phyloP scores from a whole-genome alignment of 2,888 invertebrate species.

The Chironomus tentans region DNA sequence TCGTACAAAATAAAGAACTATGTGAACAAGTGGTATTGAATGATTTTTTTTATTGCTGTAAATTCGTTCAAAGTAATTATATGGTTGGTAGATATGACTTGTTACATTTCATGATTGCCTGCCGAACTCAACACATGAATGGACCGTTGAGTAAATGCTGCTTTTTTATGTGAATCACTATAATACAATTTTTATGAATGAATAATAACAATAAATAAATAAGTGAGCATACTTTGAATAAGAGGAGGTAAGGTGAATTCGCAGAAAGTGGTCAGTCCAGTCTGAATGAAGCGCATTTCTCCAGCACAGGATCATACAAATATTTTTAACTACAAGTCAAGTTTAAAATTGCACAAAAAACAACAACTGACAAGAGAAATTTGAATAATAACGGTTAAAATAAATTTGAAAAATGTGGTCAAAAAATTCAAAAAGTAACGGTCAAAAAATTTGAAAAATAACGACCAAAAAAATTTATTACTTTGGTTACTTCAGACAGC shows the following conservation, averaged over 20 bases:
- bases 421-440: background rate
- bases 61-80: background rate
- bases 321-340: too few relatives aligned
- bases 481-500: too few relatives aligned
- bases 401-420: background rate
- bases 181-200: background rate
- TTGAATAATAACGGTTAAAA: too few relatives aligned
- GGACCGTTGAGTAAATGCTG: background rate
- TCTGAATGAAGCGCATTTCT: too few relatives aligned
- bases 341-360: too few relatives aligned
- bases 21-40: background rate
- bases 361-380: too few relatives aligned
- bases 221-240: too few relatives aligned
- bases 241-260: too few relatives aligned
- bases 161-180: background rate
- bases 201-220: background rate
- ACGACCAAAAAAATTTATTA: too few relatives aligned
- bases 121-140: background rate
- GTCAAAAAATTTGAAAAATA: too few relatives aligned
- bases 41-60: background rate
- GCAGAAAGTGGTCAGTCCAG: too few relatives aligned
- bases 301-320: too few relatives aligned
- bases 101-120: background rate
- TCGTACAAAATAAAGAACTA: background rate
- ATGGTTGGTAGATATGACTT: background rate